phyloP scores from a whole-genome alignment of 1,140 invertebrate species.

The Dendroctonus ponderosae region DNA sequence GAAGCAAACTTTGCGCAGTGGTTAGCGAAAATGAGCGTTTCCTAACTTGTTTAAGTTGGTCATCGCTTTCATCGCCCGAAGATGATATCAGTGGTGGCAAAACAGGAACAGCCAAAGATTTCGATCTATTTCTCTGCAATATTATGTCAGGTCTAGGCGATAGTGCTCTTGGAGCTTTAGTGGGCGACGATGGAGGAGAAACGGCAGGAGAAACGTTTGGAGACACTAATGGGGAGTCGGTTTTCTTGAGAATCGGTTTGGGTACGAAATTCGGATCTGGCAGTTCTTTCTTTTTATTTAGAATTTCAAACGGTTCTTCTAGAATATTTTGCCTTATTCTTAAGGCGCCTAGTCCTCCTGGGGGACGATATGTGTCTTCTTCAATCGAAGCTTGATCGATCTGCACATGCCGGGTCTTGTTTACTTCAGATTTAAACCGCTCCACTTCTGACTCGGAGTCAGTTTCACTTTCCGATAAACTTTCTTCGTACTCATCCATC shows the following conservation, averaged over 20 bases:
- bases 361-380: slow-evolving; percentile 69
- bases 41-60: slow-evolving; percentile 8
- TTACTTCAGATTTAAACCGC: slow-evolving; percentile 27
- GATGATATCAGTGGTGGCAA: slow-evolving; percentile 23
- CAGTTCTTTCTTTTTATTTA: slow-evolving; percentile 57
- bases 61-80: slow-evolving; percentile 24
- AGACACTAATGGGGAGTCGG: slow-evolving; percentile 35
- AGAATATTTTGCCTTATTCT: slow-evolving; percentile 35
- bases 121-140: slow-evolving; percentile 32
- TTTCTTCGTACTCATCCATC: slow-evolving; percentile 45
- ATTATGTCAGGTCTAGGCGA: slow-evolving; percentile 29
- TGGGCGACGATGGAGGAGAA: slow-evolving; percentile 26
- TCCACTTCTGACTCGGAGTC: slow-evolving; percentile 39
- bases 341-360: slow-evolving; percentile 42
- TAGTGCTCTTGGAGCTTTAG: slow-evolving; percentile 50
- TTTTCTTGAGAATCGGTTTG: slow-evolving; percentile 71
- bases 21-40: slow-evolving; percentile 37
- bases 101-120: slow-evolving; percentile 47
- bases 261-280: slow-evolving; percentile 66
- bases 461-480: slow-evolving; percentile 42
- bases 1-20: slow-evolving; percentile 10
- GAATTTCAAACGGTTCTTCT: slow-evolving; percentile 57
- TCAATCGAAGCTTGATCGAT: slow-evolving; percentile 54
- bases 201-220: slow-evolving; percentile 16
- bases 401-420: slow-evolving; percentile 31